phyloP scores from a whole-genome alignment of 2,888 invertebrate genomes.

The Rambutsinella grinnellia region DNA sequence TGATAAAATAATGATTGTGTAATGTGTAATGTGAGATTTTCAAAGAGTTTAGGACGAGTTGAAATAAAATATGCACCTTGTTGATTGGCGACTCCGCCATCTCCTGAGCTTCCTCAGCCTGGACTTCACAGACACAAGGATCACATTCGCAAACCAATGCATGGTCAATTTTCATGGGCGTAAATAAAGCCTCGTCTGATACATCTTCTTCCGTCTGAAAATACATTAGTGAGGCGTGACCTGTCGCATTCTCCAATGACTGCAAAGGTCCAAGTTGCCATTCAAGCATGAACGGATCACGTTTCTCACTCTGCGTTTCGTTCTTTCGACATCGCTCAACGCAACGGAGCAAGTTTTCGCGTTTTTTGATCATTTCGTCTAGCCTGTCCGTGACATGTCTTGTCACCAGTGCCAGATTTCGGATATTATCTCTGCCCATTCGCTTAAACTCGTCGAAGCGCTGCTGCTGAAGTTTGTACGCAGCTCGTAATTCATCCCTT shows the following conservation, averaged over 20 bases:
- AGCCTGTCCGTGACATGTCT: slow-evolving; percentile 45
- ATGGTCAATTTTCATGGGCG: slow-evolving; percentile 53
- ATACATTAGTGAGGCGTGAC: slow-evolving; percentile 6
- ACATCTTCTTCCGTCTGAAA: slow-evolving; percentile 18
- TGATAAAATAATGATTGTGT: no score
- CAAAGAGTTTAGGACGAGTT: background rate
- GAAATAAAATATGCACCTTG: slow-evolving; percentile 16
- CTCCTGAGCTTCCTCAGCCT: slow-evolving; percentile 29
- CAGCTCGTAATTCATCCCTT: slow-evolving; percentile 51
- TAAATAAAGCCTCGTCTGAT: slow-evolving; percentile 22
- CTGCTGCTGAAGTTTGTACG: slow-evolving; percentile 36
- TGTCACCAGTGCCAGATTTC: slow-evolving; percentile 54
- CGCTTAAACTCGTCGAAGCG: slow-evolving; percentile 45
- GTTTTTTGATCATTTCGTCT: slow-evolving; percentile 54
- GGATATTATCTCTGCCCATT: slow-evolving; percentile 42
- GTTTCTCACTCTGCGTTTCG: slow-evolving; percentile 59
- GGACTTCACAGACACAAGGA: slow-evolving; percentile 57
- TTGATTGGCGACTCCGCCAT: slow-evolving; percentile 38
- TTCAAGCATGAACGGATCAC: slow-evolving; percentile 59
- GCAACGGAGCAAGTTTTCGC: slow-evolving; percentile 50
- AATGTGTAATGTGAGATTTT: no score
- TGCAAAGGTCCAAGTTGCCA: slow-evolving; percentile 48
- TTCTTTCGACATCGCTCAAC: slow-evolving; percentile 61
- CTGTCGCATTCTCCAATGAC: background rate
- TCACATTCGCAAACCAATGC: slow-evolving; percentile 56